phyloP scores from a whole-genome alignment of 2,113 vertebrate species.

The Cyprinodon brontotheroides region DNA sequence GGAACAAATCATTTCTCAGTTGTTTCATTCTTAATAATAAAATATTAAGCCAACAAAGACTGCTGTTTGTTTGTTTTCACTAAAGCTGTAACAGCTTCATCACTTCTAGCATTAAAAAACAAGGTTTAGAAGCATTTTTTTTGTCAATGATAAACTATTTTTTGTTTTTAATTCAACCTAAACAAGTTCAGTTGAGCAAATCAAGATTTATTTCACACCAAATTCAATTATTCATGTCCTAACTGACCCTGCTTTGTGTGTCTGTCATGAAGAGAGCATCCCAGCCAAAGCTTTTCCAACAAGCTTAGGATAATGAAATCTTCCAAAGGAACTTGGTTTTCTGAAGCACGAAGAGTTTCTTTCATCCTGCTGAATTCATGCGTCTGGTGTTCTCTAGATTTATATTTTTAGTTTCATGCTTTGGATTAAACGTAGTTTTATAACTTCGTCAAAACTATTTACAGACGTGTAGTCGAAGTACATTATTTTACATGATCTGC shows the following conservation, averaged over 20 bases:
- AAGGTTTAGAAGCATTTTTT: not conserved
- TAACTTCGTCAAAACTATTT: not conserved
- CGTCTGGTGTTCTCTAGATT: not conserved
- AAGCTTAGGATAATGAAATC: not conserved
- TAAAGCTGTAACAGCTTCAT: not conserved
- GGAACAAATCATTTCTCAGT: conserved; percentile 33
- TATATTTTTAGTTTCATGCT: not conserved
- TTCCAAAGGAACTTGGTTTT: not conserved
- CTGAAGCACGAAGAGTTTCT: too few species aligned
- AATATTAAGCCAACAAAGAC: conserved; percentile 70
- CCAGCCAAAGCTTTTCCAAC: not conserved
- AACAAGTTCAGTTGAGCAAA: not conserved
- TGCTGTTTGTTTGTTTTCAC: conserved; percentile 57
- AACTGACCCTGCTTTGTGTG: too few species aligned
- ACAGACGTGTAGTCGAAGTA: not conserved
- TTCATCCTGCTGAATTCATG: too few species aligned
- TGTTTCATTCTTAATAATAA: conserved; percentile 44
- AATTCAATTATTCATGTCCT: not conserved
- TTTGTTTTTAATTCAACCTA: not conserved
- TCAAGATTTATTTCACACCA: not conserved
- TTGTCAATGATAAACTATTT: not conserved
- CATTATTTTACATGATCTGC: not conserved
- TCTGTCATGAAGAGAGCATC: not conserved
- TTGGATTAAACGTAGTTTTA: too few species aligned
- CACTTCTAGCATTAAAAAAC: too few species aligned